Percentiles rank a stretch among this genome's conserved stretches.
These are phyloP conservation scores for Oligia latruncula DNA, from an alignment of 2,888 invertebrate genomes.

Conservation along the genomic window DNA sequence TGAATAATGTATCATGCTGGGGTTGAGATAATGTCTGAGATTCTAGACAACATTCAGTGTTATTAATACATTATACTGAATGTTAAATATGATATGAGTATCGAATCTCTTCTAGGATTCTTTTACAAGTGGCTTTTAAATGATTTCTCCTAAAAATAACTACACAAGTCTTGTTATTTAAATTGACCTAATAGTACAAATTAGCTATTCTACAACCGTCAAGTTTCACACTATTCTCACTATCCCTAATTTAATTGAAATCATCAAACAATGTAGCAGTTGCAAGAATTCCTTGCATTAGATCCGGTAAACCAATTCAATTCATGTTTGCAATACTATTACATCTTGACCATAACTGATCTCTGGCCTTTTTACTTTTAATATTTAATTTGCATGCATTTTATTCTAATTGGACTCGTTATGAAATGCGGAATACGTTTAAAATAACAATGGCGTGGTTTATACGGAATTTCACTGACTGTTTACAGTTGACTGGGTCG, in stretches of 20 bases:
- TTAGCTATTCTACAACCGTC: neutral
- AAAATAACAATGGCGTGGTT: conserved; percentile 69
- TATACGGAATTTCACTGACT: conserved; percentile 77
- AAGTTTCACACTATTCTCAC: conserved; percentile 21
- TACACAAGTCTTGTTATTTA: neutral
- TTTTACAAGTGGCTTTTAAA: neutral
- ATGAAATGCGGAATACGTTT: conserved; percentile 62
- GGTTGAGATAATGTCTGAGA: conserved; percentile 5
- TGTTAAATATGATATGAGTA: neutral
- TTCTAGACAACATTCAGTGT: conserved; percentile 19
- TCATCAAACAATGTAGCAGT: conserved; percentile 37
- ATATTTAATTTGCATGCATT: conserved; percentile 58
- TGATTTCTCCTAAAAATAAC: neutral
- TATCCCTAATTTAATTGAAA: conserved; percentile 27
- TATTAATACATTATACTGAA: conserved; percentile 18
- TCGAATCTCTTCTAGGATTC: neutral
- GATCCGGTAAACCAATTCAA: conserved; percentile 54
- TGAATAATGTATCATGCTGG: conserved; percentile 26
- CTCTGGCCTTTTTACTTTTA: conserved; percentile 42
- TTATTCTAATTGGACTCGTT: conserved; percentile 45
- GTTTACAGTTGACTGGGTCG: conserved; percentile 77
- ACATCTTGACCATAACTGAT: conserved; percentile 45
- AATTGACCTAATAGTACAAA: neutral
- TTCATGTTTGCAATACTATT: conserved; percentile 59
- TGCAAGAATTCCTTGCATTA: conserved; percentile 48